Evolutionary conservation across 2,888 invertebrate genomes (phyloP), one percentile per base, ranked within the genome.

Genomic region (Labia minor): DNA sequence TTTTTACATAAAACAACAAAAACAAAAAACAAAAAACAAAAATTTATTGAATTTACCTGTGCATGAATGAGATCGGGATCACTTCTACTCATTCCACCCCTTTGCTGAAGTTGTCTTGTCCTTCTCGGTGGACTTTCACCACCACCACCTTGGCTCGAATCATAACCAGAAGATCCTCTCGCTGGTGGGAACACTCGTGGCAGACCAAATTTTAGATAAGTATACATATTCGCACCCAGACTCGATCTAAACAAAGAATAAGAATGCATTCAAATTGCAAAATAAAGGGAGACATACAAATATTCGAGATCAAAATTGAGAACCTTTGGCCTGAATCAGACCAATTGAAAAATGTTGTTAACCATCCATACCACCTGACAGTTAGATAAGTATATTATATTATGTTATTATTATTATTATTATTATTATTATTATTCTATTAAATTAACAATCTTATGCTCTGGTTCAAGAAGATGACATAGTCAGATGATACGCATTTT

Each of bases 161-260:
- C 92, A 78, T 94, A 93, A 11, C 94, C 93, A 70, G 92, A 92
- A n/a, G 92, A 92, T 8, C 81, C 79, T 11, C 85, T 82, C 2
- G 88, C 88, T 10, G 93, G 93, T 26, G 94, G 93, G 75, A 94
- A 88, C 1, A 95, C 95, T 66, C 95, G 83, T 0, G 95, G 95
- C 67, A 95, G 81, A 0, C 95, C 95, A 75, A 95, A 95, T 78
- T 95, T 94, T 70, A 95, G 82, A 78, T 95, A 95, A 19, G 95
- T 92, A 78, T 93, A 93, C 85, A 94, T 93, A 76, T 94, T 94
- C 62, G 90, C 89, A 62, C 92, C 92, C 69, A 94, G 81, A 0
- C 92, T 92, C 67, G 90, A 89, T 78, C 89, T 89, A 75, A 67
- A 75, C 73, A 67, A 63, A 67, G 37, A 69, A 68, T 1, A 37